Conservation (phyloP, 2,888 invertebrate genomes). For the Scaptomyza flava region DNA sequence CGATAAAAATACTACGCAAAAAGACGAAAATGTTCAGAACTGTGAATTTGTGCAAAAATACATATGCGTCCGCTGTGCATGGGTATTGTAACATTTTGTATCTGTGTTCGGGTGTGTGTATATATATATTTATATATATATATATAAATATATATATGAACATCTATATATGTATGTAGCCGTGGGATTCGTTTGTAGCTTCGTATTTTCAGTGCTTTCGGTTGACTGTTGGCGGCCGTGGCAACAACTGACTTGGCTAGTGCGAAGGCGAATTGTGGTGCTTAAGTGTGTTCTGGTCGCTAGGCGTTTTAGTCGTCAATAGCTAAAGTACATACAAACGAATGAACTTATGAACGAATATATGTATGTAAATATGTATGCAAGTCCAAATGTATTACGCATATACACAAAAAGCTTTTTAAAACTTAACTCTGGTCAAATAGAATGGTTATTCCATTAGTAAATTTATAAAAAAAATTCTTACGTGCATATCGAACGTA, state of each 20-base stretch:
- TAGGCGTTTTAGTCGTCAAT: conserved; percentile 63
- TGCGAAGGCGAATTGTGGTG: conserved; percentile 61
- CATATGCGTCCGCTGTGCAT: conserved; percentile 38
- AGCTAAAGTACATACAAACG: conserved; percentile 34
- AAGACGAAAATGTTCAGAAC: conserved; percentile 70
- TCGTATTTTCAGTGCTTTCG: conserved; percentile 72
- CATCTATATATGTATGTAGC: conserved; percentile 31
- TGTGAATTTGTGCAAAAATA: conserved; percentile 77
- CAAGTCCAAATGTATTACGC: conserved; percentile 48
- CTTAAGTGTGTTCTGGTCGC: conserved; percentile 65
- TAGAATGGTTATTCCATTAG: conserved; percentile 5
- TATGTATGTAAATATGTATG: conserved; percentile 19
- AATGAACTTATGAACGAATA: conserved; percentile 12
- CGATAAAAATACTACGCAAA: conserved; percentile 84
- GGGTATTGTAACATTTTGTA: conserved; percentile 56
- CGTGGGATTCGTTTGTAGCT: conserved; percentile 74
- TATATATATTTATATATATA: conserved; percentile 7
- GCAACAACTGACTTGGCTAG: conserved; percentile 69
- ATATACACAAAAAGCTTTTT: conserved; percentile 30
- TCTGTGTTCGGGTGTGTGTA: conserved; percentile 39
- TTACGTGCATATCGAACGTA: conserved; percentile 18
- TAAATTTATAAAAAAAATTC: conserved; percentile 6
- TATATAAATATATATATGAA: too few relatives aligned
- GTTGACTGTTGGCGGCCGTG: conserved; percentile 75
- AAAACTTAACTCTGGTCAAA: conserved; percentile 7